Evolutionary conservation across 1,140 invertebrate genomes (phyloP).

Genomic region (Orussus abietinus): DNA sequence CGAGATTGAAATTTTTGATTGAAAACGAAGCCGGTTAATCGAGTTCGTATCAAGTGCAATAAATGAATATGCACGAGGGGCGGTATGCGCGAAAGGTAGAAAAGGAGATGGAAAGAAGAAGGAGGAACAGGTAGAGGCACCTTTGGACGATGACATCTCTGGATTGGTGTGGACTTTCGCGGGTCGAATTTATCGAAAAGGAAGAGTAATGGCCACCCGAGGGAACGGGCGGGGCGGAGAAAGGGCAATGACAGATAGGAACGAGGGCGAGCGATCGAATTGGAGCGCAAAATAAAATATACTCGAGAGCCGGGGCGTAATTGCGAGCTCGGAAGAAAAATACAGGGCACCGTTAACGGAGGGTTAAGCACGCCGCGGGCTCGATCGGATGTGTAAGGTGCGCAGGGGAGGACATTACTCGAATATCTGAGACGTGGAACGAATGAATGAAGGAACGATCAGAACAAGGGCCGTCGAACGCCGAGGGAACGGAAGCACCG

Average conservation of each 20-base stretch:
- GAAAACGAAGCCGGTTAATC: too few species aligned
- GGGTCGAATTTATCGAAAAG: slow-evolving; percentile 29
- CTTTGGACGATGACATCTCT: slow-evolving; percentile 19
- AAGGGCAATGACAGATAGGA: slow-evolving; percentile 21
- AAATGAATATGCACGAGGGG: not conserved
- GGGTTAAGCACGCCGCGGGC: slow-evolving; percentile 21
- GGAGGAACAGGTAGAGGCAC: not conserved
- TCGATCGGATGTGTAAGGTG: slow-evolving; percentile 17
- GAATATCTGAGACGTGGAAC: slow-evolving; percentile 37
- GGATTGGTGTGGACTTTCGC: slow-evolving; percentile 14
- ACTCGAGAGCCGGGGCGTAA: slow-evolving; percentile 23
- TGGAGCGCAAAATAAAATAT: slow-evolving; percentile 32
- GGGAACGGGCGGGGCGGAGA: not conserved
- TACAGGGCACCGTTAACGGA: slow-evolving; percentile 31
- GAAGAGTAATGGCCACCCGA: slow-evolving; percentile 23
- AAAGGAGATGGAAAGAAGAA: not conserved
- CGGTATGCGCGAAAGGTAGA: not conserved
- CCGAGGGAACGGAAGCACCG: too few species aligned
- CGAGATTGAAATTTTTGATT: too few species aligned
- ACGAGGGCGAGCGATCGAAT: slow-evolving; percentile 24
- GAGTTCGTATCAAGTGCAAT: too few species aligned
- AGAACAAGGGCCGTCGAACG: too few species aligned
- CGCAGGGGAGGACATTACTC: slow-evolving; percentile 30
- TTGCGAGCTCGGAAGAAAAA: slow-evolving; percentile 35
- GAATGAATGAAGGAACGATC: slow-evolving; percentile 31